These are phyloP conservation scores for Lasioglossum zephyrum DNA, from an alignment of 2,888 invertebrate genomes.

Conservation along the genomic window DNA sequence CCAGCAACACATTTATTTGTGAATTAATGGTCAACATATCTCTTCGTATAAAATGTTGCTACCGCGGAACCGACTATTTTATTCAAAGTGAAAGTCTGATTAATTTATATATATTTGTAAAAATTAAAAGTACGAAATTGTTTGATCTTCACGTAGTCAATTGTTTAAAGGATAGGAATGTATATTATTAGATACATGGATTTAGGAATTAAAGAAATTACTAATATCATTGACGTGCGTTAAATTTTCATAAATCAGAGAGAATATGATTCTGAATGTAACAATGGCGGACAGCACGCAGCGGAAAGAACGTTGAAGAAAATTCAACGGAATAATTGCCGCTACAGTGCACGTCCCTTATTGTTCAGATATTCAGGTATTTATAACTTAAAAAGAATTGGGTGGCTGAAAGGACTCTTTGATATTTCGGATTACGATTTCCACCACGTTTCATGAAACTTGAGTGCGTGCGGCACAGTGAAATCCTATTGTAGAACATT, in stretches of 20 bases:
- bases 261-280: neutral
- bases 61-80: too few relatives aligned
- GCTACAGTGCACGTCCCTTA: neutral
- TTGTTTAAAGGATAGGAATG: too few relatives aligned
- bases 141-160: too few relatives aligned
- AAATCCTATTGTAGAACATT: neutral
- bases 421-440: slow-evolving; percentile 5
- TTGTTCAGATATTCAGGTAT: neutral
- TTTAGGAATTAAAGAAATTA: neutral
- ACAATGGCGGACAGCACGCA: neutral
- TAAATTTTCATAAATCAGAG: neutral
- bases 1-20: neutral
- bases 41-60: too few relatives aligned
- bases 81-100: too few relatives aligned
- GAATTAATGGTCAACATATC: too few relatives aligned
- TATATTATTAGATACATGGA: neutral
- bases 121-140: too few relatives aligned
- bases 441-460: neutral
- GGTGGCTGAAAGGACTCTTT: neutral
- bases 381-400: neutral
- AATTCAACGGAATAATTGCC: slow-evolving; percentile 6
- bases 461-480: neutral
- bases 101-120: too few relatives aligned
- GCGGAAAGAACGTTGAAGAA: neutral
- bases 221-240: neutral